Evolutionary conservation across 2,888 invertebrate genomes (phyloP).

Genomic region (Catonia carolina): DNA sequence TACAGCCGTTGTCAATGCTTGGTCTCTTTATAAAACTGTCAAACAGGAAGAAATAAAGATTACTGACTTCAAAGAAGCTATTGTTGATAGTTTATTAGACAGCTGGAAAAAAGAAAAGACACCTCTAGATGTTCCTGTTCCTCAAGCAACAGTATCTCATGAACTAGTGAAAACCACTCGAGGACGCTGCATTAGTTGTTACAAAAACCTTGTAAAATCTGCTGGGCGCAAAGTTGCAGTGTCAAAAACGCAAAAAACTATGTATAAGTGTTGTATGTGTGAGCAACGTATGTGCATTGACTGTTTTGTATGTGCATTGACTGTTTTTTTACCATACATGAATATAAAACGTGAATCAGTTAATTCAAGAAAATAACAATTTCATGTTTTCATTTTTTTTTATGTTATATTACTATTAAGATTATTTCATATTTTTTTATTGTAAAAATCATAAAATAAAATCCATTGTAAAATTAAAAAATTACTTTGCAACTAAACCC

Average conservation of each 20-base stretch:
- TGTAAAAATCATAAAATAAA: too few species aligned
- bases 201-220: neutral
- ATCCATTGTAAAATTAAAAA: too few species aligned
- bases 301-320: neutral
- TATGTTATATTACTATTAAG: too few species aligned
- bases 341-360: too few species aligned
- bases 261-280: neutral
- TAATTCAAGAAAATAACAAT: too few species aligned
- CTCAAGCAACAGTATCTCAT: neutral
- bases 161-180: neutral
- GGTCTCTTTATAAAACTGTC: neutral
- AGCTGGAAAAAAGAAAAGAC: neutral
- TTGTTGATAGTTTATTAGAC: neutral
- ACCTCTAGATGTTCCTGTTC: neutral
- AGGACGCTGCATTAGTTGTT: neutral
- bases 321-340: neutral
- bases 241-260: neutral
- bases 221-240: neutral
- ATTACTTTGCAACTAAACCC: too few species aligned
- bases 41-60: constrained; percentile 1
- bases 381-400: too few species aligned
- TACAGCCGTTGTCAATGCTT: constrained; percentile 1
- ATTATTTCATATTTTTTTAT: too few species aligned
- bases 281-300: neutral
- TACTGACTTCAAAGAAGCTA: constrained; percentile 1